Evolutionary conservation across 2,888 invertebrate species (phyloP).

Genomic region (Microchrysa polita): DNA sequence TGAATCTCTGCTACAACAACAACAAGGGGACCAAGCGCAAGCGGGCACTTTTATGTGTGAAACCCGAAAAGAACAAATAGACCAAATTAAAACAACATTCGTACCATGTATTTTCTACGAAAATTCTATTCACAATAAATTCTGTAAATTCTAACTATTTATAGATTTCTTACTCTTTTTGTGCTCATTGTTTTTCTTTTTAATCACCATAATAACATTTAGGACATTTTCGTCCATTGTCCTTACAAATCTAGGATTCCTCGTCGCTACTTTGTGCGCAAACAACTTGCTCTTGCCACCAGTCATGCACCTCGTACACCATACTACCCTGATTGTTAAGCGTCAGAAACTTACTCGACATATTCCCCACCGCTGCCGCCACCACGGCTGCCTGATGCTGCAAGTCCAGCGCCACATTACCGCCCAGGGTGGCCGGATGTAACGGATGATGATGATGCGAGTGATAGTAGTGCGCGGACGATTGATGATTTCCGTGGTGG

Average conservation of each 20-base stretch:
- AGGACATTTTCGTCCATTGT: too few species aligned
- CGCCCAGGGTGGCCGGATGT: conserved; percentile 60
- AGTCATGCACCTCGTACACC: conserved; percentile 80
- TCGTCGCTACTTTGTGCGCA: conserved; percentile 73
- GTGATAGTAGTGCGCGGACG: conserved; percentile 63
- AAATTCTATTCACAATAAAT: too few species aligned
- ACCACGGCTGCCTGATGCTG: conserved; percentile 53
- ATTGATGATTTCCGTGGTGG: conserved; percentile 45
- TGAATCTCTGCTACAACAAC: too few species aligned
- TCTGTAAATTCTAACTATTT: too few species aligned
- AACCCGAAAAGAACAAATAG: too few species aligned
- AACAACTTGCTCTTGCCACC: conserved; percentile 84
- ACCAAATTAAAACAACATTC: too few species aligned
- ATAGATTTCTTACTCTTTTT: too few species aligned
- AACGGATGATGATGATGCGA: conserved; percentile 64
- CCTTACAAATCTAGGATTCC: conserved; percentile 58
- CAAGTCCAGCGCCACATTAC: conserved; percentile 31
- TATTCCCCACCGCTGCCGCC: conserved; percentile 44
- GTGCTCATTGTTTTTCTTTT: too few species aligned
- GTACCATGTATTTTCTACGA: too few species aligned
- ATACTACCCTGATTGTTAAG: conserved; percentile 62
- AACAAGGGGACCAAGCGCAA: too few species aligned
- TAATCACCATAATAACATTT: too few species aligned
- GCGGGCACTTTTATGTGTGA: too few species aligned
- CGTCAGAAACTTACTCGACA: conserved; percentile 56